These are phyloP conservation scores for Scaptomyza reducta DNA, from an alignment of 2,888 invertebrate genomes.

Conservation along the genomic window DNA sequence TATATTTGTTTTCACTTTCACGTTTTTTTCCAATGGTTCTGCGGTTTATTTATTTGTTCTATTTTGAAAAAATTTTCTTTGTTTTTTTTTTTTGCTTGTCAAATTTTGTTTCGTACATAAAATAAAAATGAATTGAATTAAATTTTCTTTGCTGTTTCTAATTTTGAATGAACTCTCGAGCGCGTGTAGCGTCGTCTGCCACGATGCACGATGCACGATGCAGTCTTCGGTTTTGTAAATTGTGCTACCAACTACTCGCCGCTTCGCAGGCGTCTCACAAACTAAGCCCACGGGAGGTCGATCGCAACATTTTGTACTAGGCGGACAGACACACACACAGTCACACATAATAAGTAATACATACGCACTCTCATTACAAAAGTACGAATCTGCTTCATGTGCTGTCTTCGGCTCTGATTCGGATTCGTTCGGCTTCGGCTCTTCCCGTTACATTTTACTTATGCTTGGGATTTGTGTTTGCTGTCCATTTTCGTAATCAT, in stretches of 20 bases:
- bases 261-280: conserved; percentile 78
- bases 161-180: conserved; percentile 65
- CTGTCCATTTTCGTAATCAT: conserved; percentile 49
- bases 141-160: conserved; percentile 49
- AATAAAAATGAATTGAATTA: conserved; percentile 43
- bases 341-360: conserved; percentile 26
- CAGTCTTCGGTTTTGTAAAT: conserved; percentile 38
- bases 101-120: conserved; percentile 27
- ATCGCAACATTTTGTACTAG: conserved; percentile 76
- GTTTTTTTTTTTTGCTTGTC: conserved; percentile 38
- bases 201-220: conserved; percentile 17
- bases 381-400: conserved; percentile 33
- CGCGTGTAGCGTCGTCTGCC: conserved; percentile 46
- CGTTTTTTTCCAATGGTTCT: conserved; percentile 44
- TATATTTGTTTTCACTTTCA: conserved; percentile 62
- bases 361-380: conserved; percentile 52
- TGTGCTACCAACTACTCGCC: conserved; percentile 74
- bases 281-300: conserved; percentile 78
- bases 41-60: conserved; percentile 54
- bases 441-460: conserved; percentile 63
- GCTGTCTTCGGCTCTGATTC: conserved; percentile 19
- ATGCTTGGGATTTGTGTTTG: conserved; percentile 49
- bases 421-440: conserved; percentile 38
- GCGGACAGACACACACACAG: conserved; percentile 12
- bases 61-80: conserved; percentile 44